Percentiles rank a stretch among this genome's conserved stretches.
These are phyloP conservation scores for Amiota minor DNA, from an alignment of 2,888 invertebrate genomes.

Conservation along the genomic window DNA sequence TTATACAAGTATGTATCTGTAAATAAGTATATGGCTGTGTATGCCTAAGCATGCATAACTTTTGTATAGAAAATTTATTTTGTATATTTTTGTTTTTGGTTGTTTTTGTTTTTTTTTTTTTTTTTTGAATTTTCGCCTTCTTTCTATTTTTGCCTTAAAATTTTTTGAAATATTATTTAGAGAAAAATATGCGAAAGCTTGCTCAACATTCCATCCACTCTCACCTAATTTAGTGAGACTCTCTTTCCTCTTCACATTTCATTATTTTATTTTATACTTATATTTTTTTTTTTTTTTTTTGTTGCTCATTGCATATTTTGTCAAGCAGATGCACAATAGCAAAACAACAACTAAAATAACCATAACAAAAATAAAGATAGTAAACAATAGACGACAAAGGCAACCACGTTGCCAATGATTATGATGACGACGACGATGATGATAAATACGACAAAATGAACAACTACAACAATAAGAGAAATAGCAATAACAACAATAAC, in stretches of 20 bases:
- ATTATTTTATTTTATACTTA: not conserved
- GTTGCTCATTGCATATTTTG: conserved; percentile 53
- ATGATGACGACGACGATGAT: not conserved
- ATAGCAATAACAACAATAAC: conserved; percentile 6
- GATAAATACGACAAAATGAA: conserved; percentile 20
- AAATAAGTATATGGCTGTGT: conserved; percentile 15
- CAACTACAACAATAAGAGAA: conserved; percentile 44
- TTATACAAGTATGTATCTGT: conserved; percentile 12
- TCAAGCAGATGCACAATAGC: conserved; percentile 62
- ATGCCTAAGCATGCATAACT: conserved; percentile 26
- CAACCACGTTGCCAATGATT: conserved; percentile 29
- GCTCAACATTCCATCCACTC: not conserved
- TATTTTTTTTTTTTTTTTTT: not conserved
- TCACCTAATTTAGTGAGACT: no score
- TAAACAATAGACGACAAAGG: conserved; percentile 23
- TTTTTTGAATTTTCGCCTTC: conserved; percentile 48
- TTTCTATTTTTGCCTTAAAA: no score
- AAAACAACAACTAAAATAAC: conserved; percentile 40
- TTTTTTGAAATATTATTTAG: conserved; percentile 8
- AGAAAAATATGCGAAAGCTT: conserved; percentile 5
- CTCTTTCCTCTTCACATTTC: no score
- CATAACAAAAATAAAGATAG: conserved; percentile 21
- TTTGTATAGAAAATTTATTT: conserved; percentile 18
- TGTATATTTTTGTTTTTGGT: not conserved
- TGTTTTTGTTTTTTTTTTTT: conserved; percentile 48